Conservation (phyloP, 2,888 invertebrate species). For the Limnephilus rhombicus region DNA sequence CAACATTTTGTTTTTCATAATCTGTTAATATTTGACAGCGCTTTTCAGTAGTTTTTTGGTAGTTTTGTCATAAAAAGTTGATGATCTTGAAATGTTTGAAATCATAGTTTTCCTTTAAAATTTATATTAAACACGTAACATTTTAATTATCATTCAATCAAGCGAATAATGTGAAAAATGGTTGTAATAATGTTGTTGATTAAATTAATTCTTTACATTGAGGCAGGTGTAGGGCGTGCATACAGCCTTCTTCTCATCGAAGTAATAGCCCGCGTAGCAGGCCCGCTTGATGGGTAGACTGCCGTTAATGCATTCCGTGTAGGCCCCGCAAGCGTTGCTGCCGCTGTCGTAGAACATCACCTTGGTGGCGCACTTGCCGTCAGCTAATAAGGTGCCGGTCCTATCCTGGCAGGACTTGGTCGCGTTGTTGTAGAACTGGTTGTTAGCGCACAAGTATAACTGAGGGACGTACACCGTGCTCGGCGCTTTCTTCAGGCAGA, state of each 20-base stretch:
- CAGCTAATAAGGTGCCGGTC: not conserved
- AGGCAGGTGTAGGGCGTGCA: not conserved
- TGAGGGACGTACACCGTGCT: not conserved
- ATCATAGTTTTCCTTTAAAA: too few relatives aligned
- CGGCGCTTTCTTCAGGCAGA: slow-evolving; percentile 31
- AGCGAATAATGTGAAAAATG: too few relatives aligned
- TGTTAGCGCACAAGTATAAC: slow-evolving; percentile 39
- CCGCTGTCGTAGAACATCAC: slow-evolving; percentile 11
- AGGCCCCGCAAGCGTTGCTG: not conserved
- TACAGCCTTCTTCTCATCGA: not conserved
- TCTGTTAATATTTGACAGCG: too few relatives aligned
- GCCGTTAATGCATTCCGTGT: slow-evolving; percentile 1
- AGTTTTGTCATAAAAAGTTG: too few relatives aligned
- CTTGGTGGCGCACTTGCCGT: slow-evolving; percentile 4
- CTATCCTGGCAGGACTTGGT: slow-evolving; percentile 4
- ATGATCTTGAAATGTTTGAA: too few relatives aligned
- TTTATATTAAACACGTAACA: too few relatives aligned
- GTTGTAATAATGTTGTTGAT: not conserved
- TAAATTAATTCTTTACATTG: not conserved
- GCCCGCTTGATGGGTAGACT: not conserved
- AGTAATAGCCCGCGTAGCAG: not conserved
- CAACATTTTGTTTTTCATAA: too few relatives aligned
- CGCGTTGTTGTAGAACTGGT: slow-evolving; percentile 22
- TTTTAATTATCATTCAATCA: too few relatives aligned
- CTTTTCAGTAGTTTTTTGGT: too few relatives aligned